Conservation (phyloP, 2,888 invertebrate species). For the Seira ritae region DNA sequence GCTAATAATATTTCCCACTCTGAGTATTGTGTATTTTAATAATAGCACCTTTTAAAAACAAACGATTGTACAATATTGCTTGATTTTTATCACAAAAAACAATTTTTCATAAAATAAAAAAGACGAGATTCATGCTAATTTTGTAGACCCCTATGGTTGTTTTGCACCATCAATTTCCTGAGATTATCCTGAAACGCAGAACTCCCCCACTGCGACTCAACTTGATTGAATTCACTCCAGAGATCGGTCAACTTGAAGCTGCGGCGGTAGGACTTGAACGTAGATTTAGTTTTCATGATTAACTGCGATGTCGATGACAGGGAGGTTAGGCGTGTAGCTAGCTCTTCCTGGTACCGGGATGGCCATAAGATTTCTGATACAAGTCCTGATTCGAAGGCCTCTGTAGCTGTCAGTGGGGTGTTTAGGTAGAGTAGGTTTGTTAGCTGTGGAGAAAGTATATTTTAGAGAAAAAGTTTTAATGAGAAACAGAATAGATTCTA, state of each 20-base stretch:
- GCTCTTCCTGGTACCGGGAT: conserved; percentile 85
- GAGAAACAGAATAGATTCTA: too few species aligned
- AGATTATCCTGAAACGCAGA: conserved; percentile 9
- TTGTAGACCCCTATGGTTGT: too few species aligned
- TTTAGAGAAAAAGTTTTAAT: too few species aligned
- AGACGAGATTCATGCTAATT: too few species aligned
- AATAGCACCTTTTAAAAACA: too few species aligned
- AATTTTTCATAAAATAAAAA: neutral
- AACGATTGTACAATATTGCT: too few species aligned
- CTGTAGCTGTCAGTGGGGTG: conserved; percentile 86
- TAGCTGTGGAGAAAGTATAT: conserved; percentile 77
- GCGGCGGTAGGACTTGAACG: neutral
- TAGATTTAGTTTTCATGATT: neutral
- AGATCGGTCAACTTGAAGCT: conserved; percentile 21
- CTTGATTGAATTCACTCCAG: conserved; percentile 15
- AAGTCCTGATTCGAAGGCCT: conserved; percentile 86
- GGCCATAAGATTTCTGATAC: conserved; percentile 88
- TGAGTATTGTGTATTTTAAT: too few species aligned
- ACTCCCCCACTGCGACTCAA: conserved; percentile 28
- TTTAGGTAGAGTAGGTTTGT: conserved; percentile 83
- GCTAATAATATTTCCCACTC: too few species aligned
- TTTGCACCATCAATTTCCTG: neutral
- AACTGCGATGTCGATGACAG: conserved; percentile 78
- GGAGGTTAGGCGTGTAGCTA: conserved; percentile 82
- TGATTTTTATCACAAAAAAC: too few species aligned